phyloP scores from a whole-genome alignment of 2,797 vertebrate species.

The Kryptopterus vitreolus region DNA sequence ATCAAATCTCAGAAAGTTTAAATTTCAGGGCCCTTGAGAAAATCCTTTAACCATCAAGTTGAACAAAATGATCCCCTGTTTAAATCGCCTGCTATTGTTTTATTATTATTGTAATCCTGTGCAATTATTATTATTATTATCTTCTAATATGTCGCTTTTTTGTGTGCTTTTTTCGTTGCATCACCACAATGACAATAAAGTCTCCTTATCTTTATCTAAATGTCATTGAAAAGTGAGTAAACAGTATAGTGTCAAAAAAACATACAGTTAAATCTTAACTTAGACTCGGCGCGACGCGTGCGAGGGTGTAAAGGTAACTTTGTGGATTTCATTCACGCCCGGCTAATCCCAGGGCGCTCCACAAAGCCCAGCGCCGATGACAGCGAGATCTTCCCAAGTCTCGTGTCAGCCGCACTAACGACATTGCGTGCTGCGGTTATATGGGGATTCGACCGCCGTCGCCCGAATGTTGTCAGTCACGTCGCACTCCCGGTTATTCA shows the following conservation, averaged over 20 bases:
- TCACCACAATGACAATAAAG: too few species aligned
- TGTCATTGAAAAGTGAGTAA: too few species aligned
- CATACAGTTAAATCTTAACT: neutral
- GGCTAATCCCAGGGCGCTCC: slow-evolving; percentile 4
- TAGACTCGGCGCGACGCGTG: neutral
- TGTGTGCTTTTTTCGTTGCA: too few species aligned
- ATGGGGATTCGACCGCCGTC: neutral
- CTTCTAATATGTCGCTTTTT: too few species aligned
- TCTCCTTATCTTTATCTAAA: too few species aligned
- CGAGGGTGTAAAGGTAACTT: slow-evolving; percentile 7
- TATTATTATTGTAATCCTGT: too few species aligned
- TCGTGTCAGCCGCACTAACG: slow-evolving; percentile 52
- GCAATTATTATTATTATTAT: too few species aligned
- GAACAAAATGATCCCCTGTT: too few species aligned
- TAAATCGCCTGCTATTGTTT: too few species aligned
- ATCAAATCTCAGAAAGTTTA: too few species aligned
- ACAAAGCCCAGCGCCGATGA: slow-evolving; percentile 1
- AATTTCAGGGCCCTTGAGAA: too few species aligned
- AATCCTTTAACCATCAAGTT: too few species aligned
- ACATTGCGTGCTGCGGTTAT: slow-evolving; percentile 31
- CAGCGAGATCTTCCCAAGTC: slow-evolving; percentile 12
- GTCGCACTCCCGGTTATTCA: slow-evolving; percentile 21
- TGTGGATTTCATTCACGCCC: slow-evolving; percentile 13
- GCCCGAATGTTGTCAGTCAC: neutral
- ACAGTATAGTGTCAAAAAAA: neutral